These are phyloP conservation scores for Temnothorax ravouxi DNA, from an alignment of 2,888 invertebrate genomes.

Conservation along the genomic window DNA sequence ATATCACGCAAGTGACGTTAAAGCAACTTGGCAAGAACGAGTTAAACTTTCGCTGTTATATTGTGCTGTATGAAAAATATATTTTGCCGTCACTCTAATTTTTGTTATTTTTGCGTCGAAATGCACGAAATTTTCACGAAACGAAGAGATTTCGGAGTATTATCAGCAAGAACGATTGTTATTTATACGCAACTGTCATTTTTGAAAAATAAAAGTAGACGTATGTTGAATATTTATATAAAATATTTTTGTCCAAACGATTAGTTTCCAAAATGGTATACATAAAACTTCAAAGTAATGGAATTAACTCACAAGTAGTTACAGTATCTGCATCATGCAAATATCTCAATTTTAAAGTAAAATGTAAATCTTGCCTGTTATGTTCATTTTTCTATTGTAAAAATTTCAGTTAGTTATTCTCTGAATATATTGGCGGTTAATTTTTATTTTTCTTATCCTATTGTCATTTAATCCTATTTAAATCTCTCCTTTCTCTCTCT, in stretches of 20 bases:
- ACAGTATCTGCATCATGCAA: too few species aligned
- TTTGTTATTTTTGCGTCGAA: conserved; percentile 4
- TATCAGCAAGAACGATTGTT: background rate
- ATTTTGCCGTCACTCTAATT: conserved; percentile 5
- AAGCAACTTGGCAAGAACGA: conserved; percentile 28
- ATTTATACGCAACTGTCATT: conserved; percentile 17
- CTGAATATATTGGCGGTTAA: too few species aligned
- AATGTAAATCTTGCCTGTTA: too few species aligned
- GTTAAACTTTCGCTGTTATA: conserved; percentile 27
- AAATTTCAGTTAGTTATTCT: too few species aligned
- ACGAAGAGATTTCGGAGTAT: background rate
- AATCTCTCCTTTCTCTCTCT: too few species aligned
- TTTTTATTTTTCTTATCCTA: too few species aligned
- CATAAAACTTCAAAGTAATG: too few species aligned
- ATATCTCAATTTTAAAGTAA: too few species aligned
- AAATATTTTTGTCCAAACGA: background rate
- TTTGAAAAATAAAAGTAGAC: background rate
- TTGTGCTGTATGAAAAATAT: background rate
- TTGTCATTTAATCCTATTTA: too few species aligned
- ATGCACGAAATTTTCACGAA: conserved; percentile 2
- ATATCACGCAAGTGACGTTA: conserved; percentile 37
- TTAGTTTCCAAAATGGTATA: too few species aligned
- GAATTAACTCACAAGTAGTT: too few species aligned
- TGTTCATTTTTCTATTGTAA: too few species aligned
- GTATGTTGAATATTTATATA: background rate